Conservation (phyloP, 2,797 vertebrate genomes). For the Gephyroberyx darwinii region DNA sequence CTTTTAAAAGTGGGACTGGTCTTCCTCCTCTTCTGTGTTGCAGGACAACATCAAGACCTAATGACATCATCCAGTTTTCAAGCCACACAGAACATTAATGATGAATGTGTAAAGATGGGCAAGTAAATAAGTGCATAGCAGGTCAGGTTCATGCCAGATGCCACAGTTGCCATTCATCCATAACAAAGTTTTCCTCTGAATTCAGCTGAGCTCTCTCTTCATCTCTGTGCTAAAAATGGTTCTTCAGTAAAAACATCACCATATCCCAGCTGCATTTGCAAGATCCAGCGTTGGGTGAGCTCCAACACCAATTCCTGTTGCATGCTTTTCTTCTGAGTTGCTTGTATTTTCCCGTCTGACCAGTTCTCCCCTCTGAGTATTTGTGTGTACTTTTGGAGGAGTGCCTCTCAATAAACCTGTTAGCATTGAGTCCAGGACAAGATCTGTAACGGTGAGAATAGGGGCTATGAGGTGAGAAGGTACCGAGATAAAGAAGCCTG, state of each 20-base stretch:
- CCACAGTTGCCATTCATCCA: neutral
- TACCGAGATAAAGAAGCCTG: no score
- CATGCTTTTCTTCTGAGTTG: neutral
- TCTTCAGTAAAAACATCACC: neutral
- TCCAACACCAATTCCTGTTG: no score
- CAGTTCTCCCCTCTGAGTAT: neutral
- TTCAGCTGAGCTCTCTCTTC: neutral
- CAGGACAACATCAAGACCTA: neutral
- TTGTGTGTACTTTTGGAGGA: neutral
- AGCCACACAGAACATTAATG: neutral
- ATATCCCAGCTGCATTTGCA: no score
- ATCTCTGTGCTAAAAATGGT: neutral
- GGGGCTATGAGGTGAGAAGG: neutral
- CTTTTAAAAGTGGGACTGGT: conserved; percentile 3
- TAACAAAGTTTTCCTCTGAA: neutral
- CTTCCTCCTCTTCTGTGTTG: neutral
- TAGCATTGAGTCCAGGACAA: neutral
- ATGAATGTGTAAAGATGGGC: neutral
- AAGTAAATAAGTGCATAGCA: neutral
- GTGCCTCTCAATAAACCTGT: neutral
- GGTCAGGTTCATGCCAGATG: neutral
- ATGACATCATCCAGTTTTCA: conserved; percentile 30
- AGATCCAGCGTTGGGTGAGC: no score
- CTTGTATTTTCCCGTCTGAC: neutral
- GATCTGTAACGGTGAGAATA: neutral